Evolutionary conservation across 2,888 invertebrate species (phyloP).

Genomic region (Patella caerulea): DNA sequence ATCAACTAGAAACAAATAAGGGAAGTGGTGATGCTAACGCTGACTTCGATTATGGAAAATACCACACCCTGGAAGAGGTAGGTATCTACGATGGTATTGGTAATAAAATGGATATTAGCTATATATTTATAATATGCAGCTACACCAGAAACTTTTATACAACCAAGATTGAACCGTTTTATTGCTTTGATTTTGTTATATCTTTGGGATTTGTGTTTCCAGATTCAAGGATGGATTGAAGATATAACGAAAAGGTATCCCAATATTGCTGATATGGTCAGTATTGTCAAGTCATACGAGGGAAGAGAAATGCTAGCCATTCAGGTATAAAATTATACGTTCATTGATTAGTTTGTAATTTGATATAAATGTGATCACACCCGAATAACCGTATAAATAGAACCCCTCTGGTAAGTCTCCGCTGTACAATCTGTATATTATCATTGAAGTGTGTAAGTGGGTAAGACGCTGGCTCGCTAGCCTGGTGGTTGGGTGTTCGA

Average conservation of each 20-base stretch:
- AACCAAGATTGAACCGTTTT: no score
- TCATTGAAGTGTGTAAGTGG: no score
- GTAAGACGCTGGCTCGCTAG: no score
- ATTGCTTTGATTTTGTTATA: neutral
- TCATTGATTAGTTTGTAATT: no score
- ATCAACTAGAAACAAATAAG: constrained; percentile 23
- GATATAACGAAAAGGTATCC: constrained; percentile 35
- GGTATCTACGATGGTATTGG: neutral
- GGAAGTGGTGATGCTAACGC: neutral
- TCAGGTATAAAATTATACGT: constrained; percentile 34
- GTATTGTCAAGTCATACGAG: constrained; percentile 48
- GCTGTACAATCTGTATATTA: no score
- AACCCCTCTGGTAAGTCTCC: no score
- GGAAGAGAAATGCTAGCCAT: constrained; percentile 41
- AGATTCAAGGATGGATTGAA: constrained; percentile 48
- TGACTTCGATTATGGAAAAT: constrained; percentile 41
- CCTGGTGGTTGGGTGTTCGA: no score
- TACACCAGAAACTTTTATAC: neutral
- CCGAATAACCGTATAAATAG: no score
- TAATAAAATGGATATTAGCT: neutral
- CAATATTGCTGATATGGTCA: constrained; percentile 34
- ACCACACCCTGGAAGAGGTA: constrained; percentile 45
- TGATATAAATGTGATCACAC: no score
- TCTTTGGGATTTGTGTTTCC: constrained; percentile 10
- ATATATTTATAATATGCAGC: neutral